Evolutionary conservation across 1,140 invertebrate genomes (phyloP), one percentile per base, ranked within the genome.

Genomic region (Hylaeus volcanicus): DNA sequence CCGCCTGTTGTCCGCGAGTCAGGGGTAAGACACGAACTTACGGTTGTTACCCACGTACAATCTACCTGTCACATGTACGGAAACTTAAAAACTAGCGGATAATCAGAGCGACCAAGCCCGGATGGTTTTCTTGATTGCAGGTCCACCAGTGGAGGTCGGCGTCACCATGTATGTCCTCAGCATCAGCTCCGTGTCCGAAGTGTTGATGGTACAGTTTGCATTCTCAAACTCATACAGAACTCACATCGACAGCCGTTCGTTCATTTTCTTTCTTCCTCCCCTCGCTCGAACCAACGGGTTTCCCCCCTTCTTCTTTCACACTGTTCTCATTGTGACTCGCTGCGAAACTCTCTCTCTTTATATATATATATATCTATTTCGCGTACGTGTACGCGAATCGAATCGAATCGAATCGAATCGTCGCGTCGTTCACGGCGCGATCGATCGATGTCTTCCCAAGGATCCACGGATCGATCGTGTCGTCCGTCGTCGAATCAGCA

Each of bases 131-230:
- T 94, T 93, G 95, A 95, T 97, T 97, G 88, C 96, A 98, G 97
- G 97, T 96, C 96, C 96, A 93, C 97, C 98, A 91, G 97, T 98
- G 94, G 97, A 98, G 94, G 98, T 99, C 92, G 98, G 98, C 93
- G 97, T 99, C 94, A 99, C 98, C 94, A 98, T 98, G 97, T 98
- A 98, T 95, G 97, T 99, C 94, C 97, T 98, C 94, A 98, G 97
- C 96, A 99, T 99, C 95, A 98, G 97, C 95, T 98, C 98, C 94
- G 97, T 99, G 94, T 99, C 98, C 94, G 98, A 99, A 96, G 98
- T 99, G 93, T 96, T 98, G 95, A 99, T 99, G 98, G 98, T 98
- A 97, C 96, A 92, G 92, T 90, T 84, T 93, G 89, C 88, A 91
- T 90, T 93, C 91, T 93, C 90, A 75, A 84, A 92, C 91, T 92